Percentiles rank a stretch among this genome's conserved stretches.
These are phyloP conservation scores for Poeciliopsis occidentalis DNA, from an alignment of 2,113 vertebrate species.

Conservation along the genomic window DNA sequence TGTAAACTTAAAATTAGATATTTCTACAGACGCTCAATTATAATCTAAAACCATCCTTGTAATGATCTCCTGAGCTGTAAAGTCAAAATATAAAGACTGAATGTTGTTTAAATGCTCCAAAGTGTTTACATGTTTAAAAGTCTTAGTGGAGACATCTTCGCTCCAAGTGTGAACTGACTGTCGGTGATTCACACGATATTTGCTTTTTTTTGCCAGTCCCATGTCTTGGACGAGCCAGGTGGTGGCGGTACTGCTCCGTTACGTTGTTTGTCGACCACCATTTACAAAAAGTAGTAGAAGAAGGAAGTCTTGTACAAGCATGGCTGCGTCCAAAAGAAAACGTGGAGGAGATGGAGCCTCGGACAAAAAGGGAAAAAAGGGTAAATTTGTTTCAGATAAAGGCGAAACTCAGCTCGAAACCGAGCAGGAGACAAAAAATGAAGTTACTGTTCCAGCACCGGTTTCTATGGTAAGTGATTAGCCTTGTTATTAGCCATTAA, in stretches of 20 bases:
- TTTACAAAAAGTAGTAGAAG: no score
- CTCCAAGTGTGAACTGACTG: no score
- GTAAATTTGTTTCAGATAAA: slow-evolving; percentile 47
- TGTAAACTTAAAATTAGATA: neutral
- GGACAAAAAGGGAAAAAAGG: slow-evolving; percentile 68
- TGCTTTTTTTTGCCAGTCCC: neutral
- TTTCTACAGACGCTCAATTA: neutral
- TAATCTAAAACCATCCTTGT: neutral
- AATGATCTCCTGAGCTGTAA: no score
- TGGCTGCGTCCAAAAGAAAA: slow-evolving; percentile 85
- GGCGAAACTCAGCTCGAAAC: neutral
- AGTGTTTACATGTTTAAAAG: no score
- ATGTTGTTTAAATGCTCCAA: no score
- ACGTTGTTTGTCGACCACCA: no score
- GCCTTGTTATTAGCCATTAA: slow-evolving; percentile 7
- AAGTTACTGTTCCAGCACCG: slow-evolving; percentile 83
- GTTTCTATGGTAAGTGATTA: slow-evolving; percentile 83
- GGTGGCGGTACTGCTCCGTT: no score
- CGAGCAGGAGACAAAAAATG: slow-evolving; percentile 47
- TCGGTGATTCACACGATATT: slow-evolving; percentile 13
- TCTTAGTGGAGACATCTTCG: neutral
- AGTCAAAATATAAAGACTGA: no score
- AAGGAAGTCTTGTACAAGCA: slow-evolving; percentile 49
- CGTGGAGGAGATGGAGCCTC: slow-evolving; percentile 59
- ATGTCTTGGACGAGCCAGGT: no score